Conservation (phyloP, 2,113 vertebrate genomes). For the Gambusia holbrooki region DNA sequence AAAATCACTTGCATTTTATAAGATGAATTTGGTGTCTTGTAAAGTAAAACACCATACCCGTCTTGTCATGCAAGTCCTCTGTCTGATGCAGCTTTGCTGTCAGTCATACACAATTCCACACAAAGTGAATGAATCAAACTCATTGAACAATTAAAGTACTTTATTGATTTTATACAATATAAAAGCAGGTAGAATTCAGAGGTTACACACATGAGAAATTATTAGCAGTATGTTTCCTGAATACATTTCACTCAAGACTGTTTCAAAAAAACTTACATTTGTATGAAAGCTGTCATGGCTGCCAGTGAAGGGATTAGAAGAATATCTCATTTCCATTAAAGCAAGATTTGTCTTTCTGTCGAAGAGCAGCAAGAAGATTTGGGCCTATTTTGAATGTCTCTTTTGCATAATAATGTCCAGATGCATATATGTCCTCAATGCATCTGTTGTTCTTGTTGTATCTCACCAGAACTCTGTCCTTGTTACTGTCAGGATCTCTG, state of each 20-base stretch:
- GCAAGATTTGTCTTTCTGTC: not conserved
- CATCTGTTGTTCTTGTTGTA: conserved; percentile 66
- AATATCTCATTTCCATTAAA: conserved; percentile 2
- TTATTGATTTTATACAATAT: not conserved
- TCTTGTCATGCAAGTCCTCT: too few species aligned
- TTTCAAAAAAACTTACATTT: not conserved
- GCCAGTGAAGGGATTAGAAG: not conserved
- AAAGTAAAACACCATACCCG: too few species aligned
- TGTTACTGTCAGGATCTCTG: conserved; percentile 63
- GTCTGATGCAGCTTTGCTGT: too few species aligned
- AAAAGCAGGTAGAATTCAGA: not conserved
- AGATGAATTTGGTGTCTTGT: too few species aligned
- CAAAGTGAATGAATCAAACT: not conserved
- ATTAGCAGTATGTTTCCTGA: not conserved
- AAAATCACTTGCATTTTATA: too few species aligned
- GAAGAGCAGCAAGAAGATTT: conserved; percentile 59
- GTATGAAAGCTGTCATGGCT: not conserved
- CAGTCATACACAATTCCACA: not conserved
- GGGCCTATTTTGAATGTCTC: conserved; percentile 64
- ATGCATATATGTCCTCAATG: conserved; percentile 65
- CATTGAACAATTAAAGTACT: not conserved
- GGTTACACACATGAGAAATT: not conserved
- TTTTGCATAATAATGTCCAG: conserved; percentile 64
- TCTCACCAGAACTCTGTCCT: conserved; percentile 75
- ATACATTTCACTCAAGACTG: not conserved